Evolutionary conservation across 2,113 vertebrate species (phyloP), one percentile per base, ranked within the genome.

Genomic region (Nothoprocta pentlandii): DNA sequence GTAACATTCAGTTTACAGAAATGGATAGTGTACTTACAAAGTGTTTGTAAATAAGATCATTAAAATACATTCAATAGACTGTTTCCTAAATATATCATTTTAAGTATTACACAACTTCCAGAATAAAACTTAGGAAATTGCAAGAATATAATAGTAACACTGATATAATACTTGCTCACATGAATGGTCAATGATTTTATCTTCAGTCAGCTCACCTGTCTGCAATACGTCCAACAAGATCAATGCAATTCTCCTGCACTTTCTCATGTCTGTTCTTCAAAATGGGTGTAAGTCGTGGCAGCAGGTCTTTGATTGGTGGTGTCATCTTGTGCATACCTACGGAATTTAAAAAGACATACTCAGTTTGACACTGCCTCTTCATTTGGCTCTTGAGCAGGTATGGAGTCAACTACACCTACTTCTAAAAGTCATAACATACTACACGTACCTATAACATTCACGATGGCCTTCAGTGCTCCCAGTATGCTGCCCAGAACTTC

Each of bases 261-360:
- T 99, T 99, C 97, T 99, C 99, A 32, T 99, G 99, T 82, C 99
- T 98, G 97, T 99, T 99, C 97, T 99, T 99, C 96, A 99, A 96
- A 97, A 99, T 99, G 80, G 99, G 99, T 2, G 99, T 99, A 80
- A 99, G 97, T 34, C 99, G 98, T 80, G 99, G 99, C 80, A 99
- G 98, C 85, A 99, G 97, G 93, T 99, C 99, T 97, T 99, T 99
- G 96, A 99, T 99, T 12, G 99, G 99, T 39, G 99, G 99, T 0
- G 99, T 99, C 99, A 99, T 99, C 98, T 99, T 99, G 97, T 99
- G 99, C 99, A 99, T 99, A 90, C 99, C 99, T 99, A 91, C 84
- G 46, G 62, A 94, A 93, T 9, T 75, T 7, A 94, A 82, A 94
- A 20, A 83, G 28, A 5, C 0, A 9, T 7, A 23, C 25, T 95